Evolutionary conservation across 37 sponge, comb jelly and placozoan genomes (phyloP).

Genomic region (Axinella damicornis): DNA sequence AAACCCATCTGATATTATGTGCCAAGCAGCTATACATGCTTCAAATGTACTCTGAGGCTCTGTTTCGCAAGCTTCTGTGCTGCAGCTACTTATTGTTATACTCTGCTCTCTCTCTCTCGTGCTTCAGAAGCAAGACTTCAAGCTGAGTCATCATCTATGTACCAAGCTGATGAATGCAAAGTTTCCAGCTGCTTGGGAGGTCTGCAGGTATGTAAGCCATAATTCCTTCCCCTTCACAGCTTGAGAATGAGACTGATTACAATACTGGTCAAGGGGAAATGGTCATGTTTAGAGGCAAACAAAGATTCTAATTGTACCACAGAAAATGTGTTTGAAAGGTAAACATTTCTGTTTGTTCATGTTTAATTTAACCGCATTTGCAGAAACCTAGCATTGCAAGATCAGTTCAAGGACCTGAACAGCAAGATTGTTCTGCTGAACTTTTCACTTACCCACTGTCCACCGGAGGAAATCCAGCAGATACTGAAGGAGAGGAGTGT

Average conservation of each 20-base stretch:
- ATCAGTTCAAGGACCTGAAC: neutral
- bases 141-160: slow-evolving; percentile 49
- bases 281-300: too few relatives aligned
- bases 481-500: slow-evolving; percentile 28
- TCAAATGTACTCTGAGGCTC: too few relatives aligned
- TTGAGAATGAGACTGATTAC: too few relatives aligned
- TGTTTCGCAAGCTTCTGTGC: too few relatives aligned
- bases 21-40: too few relatives aligned
- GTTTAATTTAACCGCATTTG: slow-evolving; percentile 5
- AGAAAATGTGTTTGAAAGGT: neutral
- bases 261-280: too few relatives aligned
- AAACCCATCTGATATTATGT: too few relatives aligned
- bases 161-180: slow-evolving; percentile 40
- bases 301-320: neutral
- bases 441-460: slow-evolving; percentile 76
- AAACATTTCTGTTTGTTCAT: neutral
- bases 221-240: neutral
- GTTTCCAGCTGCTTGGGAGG: slow-evolving; percentile 64
- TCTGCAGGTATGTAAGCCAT: slow-evolving; percentile 43
- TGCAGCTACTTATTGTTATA: too few relatives aligned
- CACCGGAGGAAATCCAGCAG: slow-evolving; percentile 57
- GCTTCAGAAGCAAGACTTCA: slow-evolving; percentile 52
- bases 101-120: too few relatives aligned
- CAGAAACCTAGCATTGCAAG: slow-evolving; percentile 36
- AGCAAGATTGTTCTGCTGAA: slow-evolving; percentile 47